These are phyloP conservation scores for Heterotilapia buettikoferi DNA, from an alignment of 2,113 vertebrate species.

Conservation along the genomic window DNA sequence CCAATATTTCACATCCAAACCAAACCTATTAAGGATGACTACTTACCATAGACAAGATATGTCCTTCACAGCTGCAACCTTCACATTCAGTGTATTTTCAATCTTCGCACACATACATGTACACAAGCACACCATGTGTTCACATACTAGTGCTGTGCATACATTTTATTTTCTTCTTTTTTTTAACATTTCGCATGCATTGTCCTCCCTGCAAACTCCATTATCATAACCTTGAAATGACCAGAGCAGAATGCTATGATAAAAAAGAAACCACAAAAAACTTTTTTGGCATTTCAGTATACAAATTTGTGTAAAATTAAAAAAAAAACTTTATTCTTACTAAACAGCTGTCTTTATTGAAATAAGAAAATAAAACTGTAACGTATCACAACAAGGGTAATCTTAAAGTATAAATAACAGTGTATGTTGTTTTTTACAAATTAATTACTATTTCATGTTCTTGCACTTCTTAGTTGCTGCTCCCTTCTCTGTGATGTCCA, in stretches of 20 bases:
- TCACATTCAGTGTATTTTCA: constrained; percentile 67
- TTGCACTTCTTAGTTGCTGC: background rate
- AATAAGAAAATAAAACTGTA: background rate
- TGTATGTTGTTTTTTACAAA: background rate
- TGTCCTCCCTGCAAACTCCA: constrained; percentile 12
- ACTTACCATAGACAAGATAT: constrained; percentile 88
- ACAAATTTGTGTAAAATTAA: background rate
- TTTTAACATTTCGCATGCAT: constrained; percentile 34
- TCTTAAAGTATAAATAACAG: background rate
- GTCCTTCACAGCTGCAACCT: constrained; percentile 93
- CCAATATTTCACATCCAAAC: constrained; percentile 91
- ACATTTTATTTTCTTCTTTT: constrained; percentile 42
- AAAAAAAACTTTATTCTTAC: background rate
- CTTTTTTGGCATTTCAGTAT: background rate
- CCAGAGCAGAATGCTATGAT: background rate
- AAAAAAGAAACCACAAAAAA: background rate
- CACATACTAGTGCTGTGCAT: constrained; percentile 24
- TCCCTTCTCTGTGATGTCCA: background rate
- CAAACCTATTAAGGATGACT: constrained; percentile 96
- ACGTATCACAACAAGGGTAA: background rate
- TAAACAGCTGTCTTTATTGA: background rate
- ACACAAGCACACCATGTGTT: background rate
- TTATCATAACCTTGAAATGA: constrained; percentile 57
- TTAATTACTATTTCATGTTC: background rate
- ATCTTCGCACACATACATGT: constrained; percentile 26